Evolutionary conservation across 2,797 vertebrate species (phyloP), one percentile per base, ranked within the genome.

Genomic region (Hydrophis major): DNA sequence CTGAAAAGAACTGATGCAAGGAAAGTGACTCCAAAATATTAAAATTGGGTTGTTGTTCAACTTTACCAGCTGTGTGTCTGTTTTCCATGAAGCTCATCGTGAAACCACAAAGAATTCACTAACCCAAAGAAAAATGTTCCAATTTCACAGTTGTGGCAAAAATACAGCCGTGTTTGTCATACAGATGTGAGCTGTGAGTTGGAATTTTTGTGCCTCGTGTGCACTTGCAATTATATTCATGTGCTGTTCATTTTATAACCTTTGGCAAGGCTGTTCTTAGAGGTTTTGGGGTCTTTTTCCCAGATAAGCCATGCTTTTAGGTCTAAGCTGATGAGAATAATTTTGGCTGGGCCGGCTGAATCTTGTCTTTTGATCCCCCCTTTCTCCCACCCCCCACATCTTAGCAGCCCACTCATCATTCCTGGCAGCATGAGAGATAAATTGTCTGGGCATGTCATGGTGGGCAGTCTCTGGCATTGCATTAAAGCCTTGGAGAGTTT

Each of bases 41-140:
- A 86, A 95, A 96, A 94, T n/a, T 91, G 94, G 89, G 90, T 93
- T 93, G 93, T 94, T 92, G 42, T 96, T 96, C 96, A 96, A 92
- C 18, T 94, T 91, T 88, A 83, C 93, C 96, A 96, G 92, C 96
- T 96, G 96, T 91, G 1, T 0, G 57, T 27, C 95, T 95, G 91
- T 60, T 97, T 95, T 94, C 94, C 94, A 53, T 90, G 25, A 91
- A 86, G 22, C 11, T 92, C 55, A 83, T 78, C 56, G 93, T 3
- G 92, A 94, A 66, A 87, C 11, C 93, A 95, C 91, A 90, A 94
- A 94, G 93, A 90, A 90, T 57, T 86, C 83, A 8, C 12, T 2
- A 47, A 0, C 2, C 0, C 89, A 50, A 89, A 92, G 56, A 95
- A 50, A 0, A 53, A 66, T 63, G 66, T 63, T 91, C 66, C 78